These are phyloP conservation scores for Hystrix brachyura DNA, from an alignment of 2,113 vertebrate species.

Conservation along the genomic window DNA sequence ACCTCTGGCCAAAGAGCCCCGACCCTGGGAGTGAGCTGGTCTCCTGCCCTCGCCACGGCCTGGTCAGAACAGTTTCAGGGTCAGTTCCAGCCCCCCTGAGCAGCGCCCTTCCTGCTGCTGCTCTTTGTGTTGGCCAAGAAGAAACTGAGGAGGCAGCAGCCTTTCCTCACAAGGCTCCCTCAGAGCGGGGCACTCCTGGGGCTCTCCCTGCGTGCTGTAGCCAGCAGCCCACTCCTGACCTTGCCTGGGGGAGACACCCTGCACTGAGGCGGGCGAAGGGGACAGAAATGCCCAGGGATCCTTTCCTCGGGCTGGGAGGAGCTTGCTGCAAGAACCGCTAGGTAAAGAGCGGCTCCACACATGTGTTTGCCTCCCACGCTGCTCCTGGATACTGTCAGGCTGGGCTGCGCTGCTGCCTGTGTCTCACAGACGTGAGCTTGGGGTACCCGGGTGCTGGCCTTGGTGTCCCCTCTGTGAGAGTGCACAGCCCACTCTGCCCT, in stretches of 20 bases:
- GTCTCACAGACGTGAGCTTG: neutral
- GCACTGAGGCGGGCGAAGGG: neutral
- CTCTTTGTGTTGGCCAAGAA: neutral
- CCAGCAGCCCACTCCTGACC: rapidly evolving
- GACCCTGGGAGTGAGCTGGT: neutral
- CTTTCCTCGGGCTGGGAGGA: neutral
- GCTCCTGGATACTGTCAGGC: neutral
- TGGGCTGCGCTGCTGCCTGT: neutral
- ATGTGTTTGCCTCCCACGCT: neutral
- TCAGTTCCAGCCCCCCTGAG: neutral
- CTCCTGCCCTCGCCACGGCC: slow-evolving; percentile 39
- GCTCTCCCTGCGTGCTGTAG: rapidly evolving
- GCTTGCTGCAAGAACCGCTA: neutral
- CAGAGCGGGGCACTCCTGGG: rapidly evolving
- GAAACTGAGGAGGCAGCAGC: neutral
- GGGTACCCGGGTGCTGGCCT: neutral
- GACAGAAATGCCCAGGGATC: neutral
- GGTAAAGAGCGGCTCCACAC: neutral
- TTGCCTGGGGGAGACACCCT: neutral
- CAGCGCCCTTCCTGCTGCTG: neutral
- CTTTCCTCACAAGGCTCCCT: neutral
- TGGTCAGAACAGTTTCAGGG: slow-evolving; percentile 21
- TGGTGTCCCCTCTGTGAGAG: neutral
- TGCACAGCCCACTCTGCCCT: neutral
- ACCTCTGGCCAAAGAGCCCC: neutral